Conservation (phyloP, 2,113 vertebrate species). For the Vimba vimba region DNA sequence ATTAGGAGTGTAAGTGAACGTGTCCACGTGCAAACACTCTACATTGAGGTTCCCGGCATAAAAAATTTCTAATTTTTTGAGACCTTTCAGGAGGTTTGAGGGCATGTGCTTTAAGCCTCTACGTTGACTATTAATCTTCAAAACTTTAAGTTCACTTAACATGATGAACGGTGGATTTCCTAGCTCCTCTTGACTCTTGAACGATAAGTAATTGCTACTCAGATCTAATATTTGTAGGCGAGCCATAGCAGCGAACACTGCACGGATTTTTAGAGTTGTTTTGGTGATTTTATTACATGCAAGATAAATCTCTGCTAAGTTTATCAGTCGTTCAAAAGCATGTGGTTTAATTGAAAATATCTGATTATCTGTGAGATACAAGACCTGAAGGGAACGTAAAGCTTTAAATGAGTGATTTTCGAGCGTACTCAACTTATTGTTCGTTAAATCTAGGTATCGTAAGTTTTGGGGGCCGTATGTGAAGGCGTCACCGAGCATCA, state of each 20-base stretch:
- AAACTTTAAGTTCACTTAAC: conserved; percentile 58
- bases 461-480: conserved; percentile 59
- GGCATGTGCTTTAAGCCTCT: conserved; percentile 53
- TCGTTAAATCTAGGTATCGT: conserved; percentile 49
- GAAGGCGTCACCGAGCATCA: conserved; percentile 58
- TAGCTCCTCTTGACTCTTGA: conserved; percentile 33
- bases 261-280: accelerated
- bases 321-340: conserved; percentile 62
- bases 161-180: conserved; percentile 58
- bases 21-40: conserved; percentile 48
- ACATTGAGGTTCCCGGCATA: conserved; percentile 58
- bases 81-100: conserved; percentile 68
- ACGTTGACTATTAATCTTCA: conserved; percentile 62
- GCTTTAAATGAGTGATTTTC: conserved; percentile 19
- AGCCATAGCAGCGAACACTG: conserved; percentile 54
- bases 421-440: conserved; percentile 64
- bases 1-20: conserved; percentile 65
- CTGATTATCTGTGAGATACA: conserved; percentile 66
- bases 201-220: conserved; percentile 64
- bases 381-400: conserved; percentile 49
- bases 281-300: conserved; percentile 52
- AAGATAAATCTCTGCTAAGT: conserved; percentile 56
- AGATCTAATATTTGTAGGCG: conserved; percentile 64
- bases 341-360: conserved; percentile 28
- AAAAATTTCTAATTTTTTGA: conserved; percentile 65